Evolutionary conservation across 2,113 vertebrate species (phyloP).

Genomic region (Calypte anna): DNA sequence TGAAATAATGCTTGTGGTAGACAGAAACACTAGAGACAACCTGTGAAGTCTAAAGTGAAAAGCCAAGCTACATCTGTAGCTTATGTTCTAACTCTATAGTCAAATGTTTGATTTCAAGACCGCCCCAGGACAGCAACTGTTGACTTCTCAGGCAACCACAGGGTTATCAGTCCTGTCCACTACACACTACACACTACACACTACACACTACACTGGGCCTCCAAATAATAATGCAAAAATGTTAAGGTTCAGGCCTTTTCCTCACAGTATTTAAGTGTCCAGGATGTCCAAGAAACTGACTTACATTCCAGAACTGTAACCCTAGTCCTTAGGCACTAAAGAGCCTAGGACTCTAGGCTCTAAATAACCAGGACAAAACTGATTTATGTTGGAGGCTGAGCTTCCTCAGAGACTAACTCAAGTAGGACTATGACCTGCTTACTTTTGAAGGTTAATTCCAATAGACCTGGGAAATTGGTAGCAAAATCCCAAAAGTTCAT

Average conservation of each 20-base stretch:
- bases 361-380: background rate
- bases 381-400: background rate
- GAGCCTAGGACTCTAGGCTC: too few relatives aligned
- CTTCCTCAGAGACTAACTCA: background rate
- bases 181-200: background rate
- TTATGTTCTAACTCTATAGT: background rate
- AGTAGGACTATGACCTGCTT: background rate
- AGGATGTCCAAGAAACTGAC: background rate
- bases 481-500: background rate
- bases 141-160: background rate
- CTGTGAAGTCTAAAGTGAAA: background rate
- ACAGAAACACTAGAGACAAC: background rate
- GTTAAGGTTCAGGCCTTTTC: background rate
- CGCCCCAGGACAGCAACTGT: background rate
- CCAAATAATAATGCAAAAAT: background rate
- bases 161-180: background rate
- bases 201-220: background rate
- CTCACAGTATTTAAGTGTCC: background rate
- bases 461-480: background rate
- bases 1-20: background rate
- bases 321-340: background rate
- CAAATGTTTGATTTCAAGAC: background rate
- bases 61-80: background rate
- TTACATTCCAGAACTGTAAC: slow-evolving; percentile 8
- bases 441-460: slow-evolving; percentile 38